Base-by-base conservation (phyloP, 1,140 invertebrate genomes). In the Drosophila novamexicana region DNA sequence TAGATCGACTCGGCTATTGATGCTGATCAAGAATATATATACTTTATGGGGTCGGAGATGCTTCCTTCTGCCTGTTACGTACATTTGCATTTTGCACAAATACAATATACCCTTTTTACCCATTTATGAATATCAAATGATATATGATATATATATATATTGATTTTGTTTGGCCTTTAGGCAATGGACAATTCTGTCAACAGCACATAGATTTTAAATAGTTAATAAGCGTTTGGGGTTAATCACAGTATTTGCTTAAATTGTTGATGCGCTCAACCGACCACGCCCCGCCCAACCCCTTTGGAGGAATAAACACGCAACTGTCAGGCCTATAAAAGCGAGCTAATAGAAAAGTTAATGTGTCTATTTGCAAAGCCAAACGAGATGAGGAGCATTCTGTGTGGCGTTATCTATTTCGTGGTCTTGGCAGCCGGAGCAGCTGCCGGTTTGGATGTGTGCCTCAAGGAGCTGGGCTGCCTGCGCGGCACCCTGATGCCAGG, bases 381-480 rank as follows among this genome's bases (percentile, higher is more conserved):
- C 50, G 29, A 32, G 18, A 69, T 70, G 67, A 9, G 49, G 34
- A 22, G 32, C n/a, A 36, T 37, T 47, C 6, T 32, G 1, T 29
- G 10, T 29, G 12, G 37, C 7, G 39, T 29, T 16, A 29, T 49
- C 34, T 45, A 9, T 9, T 49, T 12, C 5, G 14, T 40, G 6
- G 10, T 52, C 12, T 39, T 44, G 1, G 9, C n/a, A 16, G 32
- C 18, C 9, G 22, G 29, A 7, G 2, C 32, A 8, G 75, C 53
- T 8, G 72, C 49, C 0, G 82, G 82, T 39, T 44, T 89, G 37
- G 70, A 86, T 40, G 81, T 91, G 22, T 91, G 89, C 42, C 54
- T 91, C 2, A n/a, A 77, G 47, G 63, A 83, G 1, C 9, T 79
- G 40, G 89, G 90, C 3, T 91, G 90, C n/a, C 9, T 91, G 32